phyloP scores from a whole-genome alignment of 2,888 invertebrate species.

The Calliopum simillimum region DNA sequence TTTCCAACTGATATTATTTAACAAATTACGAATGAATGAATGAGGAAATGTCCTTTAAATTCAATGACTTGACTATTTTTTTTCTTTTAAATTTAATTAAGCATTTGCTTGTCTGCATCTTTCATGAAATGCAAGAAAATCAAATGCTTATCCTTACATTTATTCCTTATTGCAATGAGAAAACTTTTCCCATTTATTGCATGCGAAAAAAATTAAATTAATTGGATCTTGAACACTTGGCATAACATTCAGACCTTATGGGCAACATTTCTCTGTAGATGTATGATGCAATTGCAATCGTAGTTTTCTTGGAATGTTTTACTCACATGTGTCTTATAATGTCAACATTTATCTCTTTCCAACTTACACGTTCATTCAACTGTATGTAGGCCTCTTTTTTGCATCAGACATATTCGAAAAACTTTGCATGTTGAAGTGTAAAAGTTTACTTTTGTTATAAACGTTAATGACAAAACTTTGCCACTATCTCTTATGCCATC shows the following conservation, averaged over 20 bases:
- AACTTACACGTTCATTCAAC: constrained; percentile 40
- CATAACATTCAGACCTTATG: background rate
- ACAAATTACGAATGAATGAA: too few species aligned
- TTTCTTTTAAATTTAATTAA: too few species aligned
- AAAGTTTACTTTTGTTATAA: constrained; percentile 37
- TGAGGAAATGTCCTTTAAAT: too few species aligned
- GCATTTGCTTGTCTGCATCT: background rate
- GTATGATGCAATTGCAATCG: background rate
- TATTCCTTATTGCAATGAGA: background rate
- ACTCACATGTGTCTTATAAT: background rate
- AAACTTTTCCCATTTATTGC: constrained; percentile 19
- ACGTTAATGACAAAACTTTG: constrained; percentile 46
- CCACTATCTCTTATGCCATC: background rate
- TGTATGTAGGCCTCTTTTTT: constrained; percentile 26
- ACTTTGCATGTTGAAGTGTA: background rate
- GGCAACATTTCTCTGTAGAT: background rate
- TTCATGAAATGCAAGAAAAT: background rate
- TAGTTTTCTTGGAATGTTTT: background rate
- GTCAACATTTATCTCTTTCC: background rate
- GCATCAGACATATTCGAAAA: background rate
- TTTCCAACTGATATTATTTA: too few species aligned
- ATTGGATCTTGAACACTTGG: constrained; percentile 14
- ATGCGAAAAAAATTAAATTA: background rate
- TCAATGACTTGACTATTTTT: too few species aligned
- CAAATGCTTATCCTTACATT: background rate